Evolutionary conservation across 2,888 invertebrate genomes (phyloP).

Genomic region (Chymomyza amoena): DNA sequence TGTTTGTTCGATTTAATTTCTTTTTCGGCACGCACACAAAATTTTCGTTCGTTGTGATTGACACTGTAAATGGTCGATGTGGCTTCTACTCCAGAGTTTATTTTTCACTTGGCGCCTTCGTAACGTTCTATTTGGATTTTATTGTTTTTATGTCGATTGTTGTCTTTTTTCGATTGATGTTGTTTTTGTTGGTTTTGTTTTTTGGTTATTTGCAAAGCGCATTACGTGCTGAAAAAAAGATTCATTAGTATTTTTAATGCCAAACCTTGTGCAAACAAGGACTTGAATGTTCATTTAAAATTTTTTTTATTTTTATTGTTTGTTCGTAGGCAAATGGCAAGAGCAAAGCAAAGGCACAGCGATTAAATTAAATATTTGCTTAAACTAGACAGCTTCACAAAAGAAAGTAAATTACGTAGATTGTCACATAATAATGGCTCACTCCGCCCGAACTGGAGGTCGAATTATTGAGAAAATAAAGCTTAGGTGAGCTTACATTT

Average conservation of each 20-base stretch:
- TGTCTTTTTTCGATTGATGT: conserved; percentile 9
- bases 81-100: not conserved
- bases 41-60: conserved; percentile 1
- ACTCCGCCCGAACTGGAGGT: too few species aligned
- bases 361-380: too few species aligned
- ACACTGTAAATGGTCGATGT: not conserved
- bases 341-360: not conserved
- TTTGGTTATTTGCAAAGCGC: conserved; percentile 15
- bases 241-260: conserved; percentile 54
- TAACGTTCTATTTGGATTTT: conserved; percentile 16
- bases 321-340: not conserved
- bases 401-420: too few species aligned
- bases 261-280: not conserved
- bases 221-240: conserved; percentile 42
- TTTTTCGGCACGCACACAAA: conserved; percentile 11
- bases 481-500: too few species aligned
- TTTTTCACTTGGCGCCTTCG: not conserved
- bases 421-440: too few species aligned
- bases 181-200: conserved; percentile 48
- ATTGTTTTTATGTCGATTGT: conserved; percentile 22
- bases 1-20: conserved; percentile 32
- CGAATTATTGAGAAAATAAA: too few species aligned
- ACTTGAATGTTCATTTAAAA: not conserved
- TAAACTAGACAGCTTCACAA: too few species aligned
- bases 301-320: not conserved